Base-by-base conservation (phyloP, 2,888 invertebrate genomes). In the Hemithea aestivaria region DNA sequence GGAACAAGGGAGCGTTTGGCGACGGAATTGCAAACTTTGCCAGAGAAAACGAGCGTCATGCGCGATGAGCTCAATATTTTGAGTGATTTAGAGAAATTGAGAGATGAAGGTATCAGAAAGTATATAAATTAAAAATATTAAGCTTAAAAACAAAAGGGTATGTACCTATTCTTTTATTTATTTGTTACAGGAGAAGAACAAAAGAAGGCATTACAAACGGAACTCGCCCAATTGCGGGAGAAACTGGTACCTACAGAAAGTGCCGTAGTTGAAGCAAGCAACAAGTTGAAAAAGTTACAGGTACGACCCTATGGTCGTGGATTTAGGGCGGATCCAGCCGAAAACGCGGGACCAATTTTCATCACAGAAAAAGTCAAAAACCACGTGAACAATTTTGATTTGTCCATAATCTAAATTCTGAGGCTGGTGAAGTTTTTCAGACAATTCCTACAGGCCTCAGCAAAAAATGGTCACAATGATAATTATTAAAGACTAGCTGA, bases 21-120 rank as follows among this genome's bases (percentile, higher is more conserved):
- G 3, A 70, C 76, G 0, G 89, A 92, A 78, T 84, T 93, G 20
- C 89, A 91, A 55, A 90, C 92, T 28, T 71, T 94, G 41, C 92
- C 93, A 35, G 89, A 90, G 34, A 93, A 92, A 68, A 90, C 93
- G 10, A 85, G 76, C 40, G 87, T 87, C 2, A 91, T 92, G 90
- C 85, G 90, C 51, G 87, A 87, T 29, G 93, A 94, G 58, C 80
- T 93, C 12, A 66, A 85, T 0, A 81, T 81, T 1, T 82, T 91
- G 30, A 85, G 90, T 2, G 91, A 93, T 64, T 66, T 93, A 2
- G 91, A 90, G 25, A 82, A 74, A 20, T 64, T 91, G 6, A 85
- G 89, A 52, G 78, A 83, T 8, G 88, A 91, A 51, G 90, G 82
- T 80, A 56, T 6, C n/a, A n/a, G n/a, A n/a, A n/a, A n/a, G n/a